Percentiles rank a stretch among this genome's conserved stretches.
Evolutionary conservation across 2,888 invertebrate species (phyloP).

Genomic region (Polia nebulosa): DNA sequence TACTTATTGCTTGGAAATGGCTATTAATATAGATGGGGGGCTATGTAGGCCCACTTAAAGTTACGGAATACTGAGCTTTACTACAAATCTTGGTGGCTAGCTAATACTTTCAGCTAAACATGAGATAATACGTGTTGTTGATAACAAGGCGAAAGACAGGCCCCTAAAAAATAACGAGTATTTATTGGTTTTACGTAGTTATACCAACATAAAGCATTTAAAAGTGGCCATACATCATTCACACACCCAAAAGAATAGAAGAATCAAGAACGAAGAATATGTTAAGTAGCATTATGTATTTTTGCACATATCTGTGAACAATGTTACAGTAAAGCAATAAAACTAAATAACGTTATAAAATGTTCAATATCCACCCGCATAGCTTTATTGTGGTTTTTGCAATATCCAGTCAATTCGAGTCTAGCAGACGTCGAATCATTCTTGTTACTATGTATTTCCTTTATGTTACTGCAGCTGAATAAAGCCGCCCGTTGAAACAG

Average conservation of each 20-base stretch:
- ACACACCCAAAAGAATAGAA: too few species aligned
- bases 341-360: slow-evolving; percentile 4
- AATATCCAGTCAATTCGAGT: slow-evolving; percentile 43
- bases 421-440: slow-evolving; percentile 32
- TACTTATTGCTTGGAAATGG: slow-evolving; percentile 31
- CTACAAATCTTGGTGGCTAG: slow-evolving; percentile 12
- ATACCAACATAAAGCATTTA: too few species aligned
- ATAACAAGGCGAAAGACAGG: too few species aligned
- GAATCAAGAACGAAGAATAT: too few species aligned
- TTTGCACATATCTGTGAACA: slow-evolving; percentile 4
- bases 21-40: slow-evolving; percentile 21
- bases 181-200: too few species aligned
- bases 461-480: slow-evolving; percentile 34
- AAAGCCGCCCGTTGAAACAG: slow-evolving; percentile 32
- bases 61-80: slow-evolving; percentile 18
- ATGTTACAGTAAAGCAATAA: slow-evolving; percentile 4
- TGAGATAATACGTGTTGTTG: too few species aligned
- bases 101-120: too few species aligned
- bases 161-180: too few species aligned
- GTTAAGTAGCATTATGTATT: not conserved
- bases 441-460: slow-evolving; percentile 52
- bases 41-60: slow-evolving; percentile 19
- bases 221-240: too few species aligned
- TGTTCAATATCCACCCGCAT: slow-evolving; percentile 59
- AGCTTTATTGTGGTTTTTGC: slow-evolving; percentile 59